phyloP scores from a whole-genome alignment of 2,797 vertebrate genomes.

The Epinephelus awoara region DNA sequence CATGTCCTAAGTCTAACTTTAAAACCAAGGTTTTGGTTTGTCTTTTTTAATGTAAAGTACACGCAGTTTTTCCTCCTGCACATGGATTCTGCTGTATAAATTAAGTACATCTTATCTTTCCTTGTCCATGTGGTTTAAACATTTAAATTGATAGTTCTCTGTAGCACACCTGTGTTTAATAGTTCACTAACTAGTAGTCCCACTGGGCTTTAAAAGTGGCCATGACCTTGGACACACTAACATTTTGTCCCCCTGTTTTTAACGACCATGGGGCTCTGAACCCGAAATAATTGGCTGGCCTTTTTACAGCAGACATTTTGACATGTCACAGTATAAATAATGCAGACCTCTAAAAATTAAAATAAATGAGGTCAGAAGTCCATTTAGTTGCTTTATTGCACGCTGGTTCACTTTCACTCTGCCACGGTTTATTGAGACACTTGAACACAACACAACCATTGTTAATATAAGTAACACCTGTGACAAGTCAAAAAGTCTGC shows the following conservation, averaged over 20 bases:
- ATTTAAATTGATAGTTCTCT: neutral
- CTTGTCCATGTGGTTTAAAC: neutral
- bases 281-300: neutral
- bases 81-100: neutral
- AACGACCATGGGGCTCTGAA: neutral
- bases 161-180: neutral
- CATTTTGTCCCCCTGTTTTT: neutral
- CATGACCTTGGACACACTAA: neutral
- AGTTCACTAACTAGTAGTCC: neutral
- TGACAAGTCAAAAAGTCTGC: neutral
- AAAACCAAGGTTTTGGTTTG: neutral
- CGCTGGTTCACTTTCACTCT: neutral
- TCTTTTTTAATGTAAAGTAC: neutral
- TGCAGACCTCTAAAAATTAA: neutral
- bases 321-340: neutral
- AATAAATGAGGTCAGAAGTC: neutral
- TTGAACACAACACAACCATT: neutral
- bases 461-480: too few species aligned
- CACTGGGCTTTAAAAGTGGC: neutral
- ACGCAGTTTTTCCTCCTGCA: neutral
- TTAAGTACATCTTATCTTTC: neutral
- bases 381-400: neutral
- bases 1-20: neutral
- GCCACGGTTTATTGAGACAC: neutral
- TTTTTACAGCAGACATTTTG: constrained; percentile 6